Base-by-base conservation (phyloP, 2,888 invertebrate genomes). In the Microchrysa polita region DNA sequence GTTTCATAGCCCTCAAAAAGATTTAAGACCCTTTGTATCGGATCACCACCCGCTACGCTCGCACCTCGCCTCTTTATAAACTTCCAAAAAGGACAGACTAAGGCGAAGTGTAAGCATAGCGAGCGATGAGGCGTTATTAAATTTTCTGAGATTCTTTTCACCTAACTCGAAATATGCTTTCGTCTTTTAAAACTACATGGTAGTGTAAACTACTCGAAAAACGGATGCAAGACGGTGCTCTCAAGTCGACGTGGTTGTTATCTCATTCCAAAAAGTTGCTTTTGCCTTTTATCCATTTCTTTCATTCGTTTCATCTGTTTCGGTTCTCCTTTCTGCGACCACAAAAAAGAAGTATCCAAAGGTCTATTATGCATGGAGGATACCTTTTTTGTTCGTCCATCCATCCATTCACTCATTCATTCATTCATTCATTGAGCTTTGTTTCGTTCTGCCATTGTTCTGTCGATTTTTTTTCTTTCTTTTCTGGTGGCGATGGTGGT, bases 391-490 rank as follows among this genome's bases (percentile, higher is more conserved):
- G 27, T 34, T 34, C 27, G 7, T 20, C 57, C 57, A 16, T 61
- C 61, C 34, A 61, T 7, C 42, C 61, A 61, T 40, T 48, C 65
- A 65, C 9, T 22, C 65, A 65, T 48, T 22, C 65, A 65, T 65
- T 48, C 65, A 65, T 40, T 63, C 61, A 63, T 65, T 65, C 65
- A 44, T 65, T 65, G 65, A 65, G 65, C 65, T 65, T 65, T 65
- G 69, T 69, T 69, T 69, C 57, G 69, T 69, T 69, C 55, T 18
- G 55, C 69, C 57, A 69, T 69, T 69, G 69, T 69, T 69, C 69
- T 57, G 40, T 34, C 42, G 57, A 69, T 40, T 69, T 48, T 53
- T n/a, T 69, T 69, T 22, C 57, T 55, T 55, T 69, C n/a, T n/a
- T 55, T 57, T 69, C 57, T 57, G 67, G 57, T 69, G 57, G 69